Conservation (phyloP, 2,113 vertebrate species). For the Petaurus breviceps region DNA sequence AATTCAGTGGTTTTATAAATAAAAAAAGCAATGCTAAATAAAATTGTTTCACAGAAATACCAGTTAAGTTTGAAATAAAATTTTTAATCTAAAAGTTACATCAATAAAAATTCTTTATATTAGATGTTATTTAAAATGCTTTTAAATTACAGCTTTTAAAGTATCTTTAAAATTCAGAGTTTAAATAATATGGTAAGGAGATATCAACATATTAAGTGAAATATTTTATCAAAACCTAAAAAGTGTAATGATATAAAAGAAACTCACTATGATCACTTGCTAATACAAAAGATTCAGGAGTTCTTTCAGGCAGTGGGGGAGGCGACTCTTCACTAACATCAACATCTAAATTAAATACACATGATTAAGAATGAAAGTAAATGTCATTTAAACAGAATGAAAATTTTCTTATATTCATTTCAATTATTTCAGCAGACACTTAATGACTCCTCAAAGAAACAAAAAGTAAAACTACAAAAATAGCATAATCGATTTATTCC, state of each 20-base stretch:
- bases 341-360: slow-evolving; percentile 89
- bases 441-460: slow-evolving; percentile 28
- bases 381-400: slow-evolving; percentile 18
- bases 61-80: background rate
- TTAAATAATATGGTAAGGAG: background rate
- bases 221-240: background rate
- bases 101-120: slow-evolving; percentile 1
- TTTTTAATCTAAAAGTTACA: background rate
- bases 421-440: background rate
- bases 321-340: slow-evolving; percentile 91
- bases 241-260: slow-evolving; percentile 60
- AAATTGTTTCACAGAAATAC: background rate
- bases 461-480: background rate
- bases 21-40: slow-evolving; percentile 5
- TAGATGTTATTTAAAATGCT: slow-evolving; percentile 15
- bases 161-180: background rate
- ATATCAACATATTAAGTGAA: background rate
- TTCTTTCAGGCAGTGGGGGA: slow-evolving; percentile 94
- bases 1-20: slow-evolving; percentile 10
- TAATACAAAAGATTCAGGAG: slow-evolving; percentile 95
- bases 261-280: slow-evolving; percentile 91
- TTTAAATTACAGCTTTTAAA: slow-evolving; percentile 41
- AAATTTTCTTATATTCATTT: slow-evolving; percentile 15
- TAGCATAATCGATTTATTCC: background rate
- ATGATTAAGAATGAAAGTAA: slow-evolving; percentile 49